Base-by-base conservation (phyloP, 1,140 invertebrate genomes). In the Pseudachorutes palmiensis region DNA sequence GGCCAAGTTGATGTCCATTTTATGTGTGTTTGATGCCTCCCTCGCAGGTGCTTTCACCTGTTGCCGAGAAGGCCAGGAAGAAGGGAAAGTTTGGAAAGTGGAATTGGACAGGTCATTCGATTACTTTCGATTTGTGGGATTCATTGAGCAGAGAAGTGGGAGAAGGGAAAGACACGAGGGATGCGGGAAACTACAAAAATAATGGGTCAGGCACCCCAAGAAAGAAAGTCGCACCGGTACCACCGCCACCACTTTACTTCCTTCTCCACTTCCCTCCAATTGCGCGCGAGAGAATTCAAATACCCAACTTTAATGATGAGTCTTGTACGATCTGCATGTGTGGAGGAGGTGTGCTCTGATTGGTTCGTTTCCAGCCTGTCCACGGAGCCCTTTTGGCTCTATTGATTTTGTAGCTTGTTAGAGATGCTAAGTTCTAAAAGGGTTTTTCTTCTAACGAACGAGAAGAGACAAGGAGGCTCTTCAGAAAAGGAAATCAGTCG, bases 61-160 rank as follows among this genome's bases (percentile, higher is more conserved):
- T 55, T 55, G 51, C 51, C 12, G 51, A 24, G 51, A 22, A 26
- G 24, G 24, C 9, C 9, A 12, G 51, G 9, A 55, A 12, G 24
- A 55, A 55, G 24, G 51, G 12, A 19, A 26, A 55, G 51, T 55
- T 26, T 14, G 12, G 51, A 26, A 55, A 55, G 51, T 55, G 51
- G 51, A 55, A 55, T 55, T 55, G 51, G 51, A 55, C 51, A 55
- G 51, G 51, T 55, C 51, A 55, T 55, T 55, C 51, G 51, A 55
- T 55, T 55, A 55, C 51, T 16, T 55, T 55, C 51, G 59, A 61
- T 61, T 61, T 61, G 28, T 33, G 59, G 55, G 59, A 29, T 61
- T 61, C 28, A 61, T 29, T 31, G 59, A 31, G 59, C 28, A 33
- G 59, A 61, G 59, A 30, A 61, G 28, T 61, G 29, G 59, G 24